Evolutionary conservation across 2,888 invertebrate genomes (phyloP).

Genomic region (Heliconius cydno): DNA sequence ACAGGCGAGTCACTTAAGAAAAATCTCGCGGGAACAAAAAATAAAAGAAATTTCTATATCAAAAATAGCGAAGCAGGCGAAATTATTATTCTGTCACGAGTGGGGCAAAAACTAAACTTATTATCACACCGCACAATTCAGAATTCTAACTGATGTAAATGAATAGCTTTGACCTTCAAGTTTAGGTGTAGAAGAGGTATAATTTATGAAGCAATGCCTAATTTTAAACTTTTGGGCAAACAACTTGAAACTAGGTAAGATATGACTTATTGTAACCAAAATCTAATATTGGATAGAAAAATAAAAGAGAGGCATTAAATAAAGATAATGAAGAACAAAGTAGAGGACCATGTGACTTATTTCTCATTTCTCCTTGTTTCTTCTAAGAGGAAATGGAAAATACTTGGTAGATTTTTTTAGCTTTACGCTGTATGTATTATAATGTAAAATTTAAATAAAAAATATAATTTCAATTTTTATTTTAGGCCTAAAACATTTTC

Average conservation of each 20-base stretch:
- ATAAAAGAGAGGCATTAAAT: too few species aligned
- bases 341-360: too few species aligned
- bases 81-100: slow-evolving; percentile 16
- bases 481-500: slow-evolving; percentile 30
- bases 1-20: neutral
- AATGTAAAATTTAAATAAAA: too few species aligned
- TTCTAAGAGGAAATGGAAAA: too few species aligned
- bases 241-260: neutral
- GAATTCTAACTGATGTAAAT: slow-evolving; percentile 13
- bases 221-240: neutral
- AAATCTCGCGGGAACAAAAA: neutral
- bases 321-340: too few species aligned
- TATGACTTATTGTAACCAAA: neutral
- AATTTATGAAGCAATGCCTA: slow-evolving; percentile 9
- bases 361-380: too few species aligned
- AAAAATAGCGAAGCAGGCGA: neutral
- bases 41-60: slow-evolving; percentile 9
- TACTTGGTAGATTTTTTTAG: too few species aligned
- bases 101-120: slow-evolving; percentile 21
- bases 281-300: neutral
- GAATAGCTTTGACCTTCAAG: slow-evolving; percentile 9
- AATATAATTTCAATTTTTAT: neutral
- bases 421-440: too few species aligned
- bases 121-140: slow-evolving; percentile 6
- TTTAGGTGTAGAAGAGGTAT: slow-evolving; percentile 1